Conservation (phyloP, 1,140 invertebrate species). For the Heliconius congener region DNA sequence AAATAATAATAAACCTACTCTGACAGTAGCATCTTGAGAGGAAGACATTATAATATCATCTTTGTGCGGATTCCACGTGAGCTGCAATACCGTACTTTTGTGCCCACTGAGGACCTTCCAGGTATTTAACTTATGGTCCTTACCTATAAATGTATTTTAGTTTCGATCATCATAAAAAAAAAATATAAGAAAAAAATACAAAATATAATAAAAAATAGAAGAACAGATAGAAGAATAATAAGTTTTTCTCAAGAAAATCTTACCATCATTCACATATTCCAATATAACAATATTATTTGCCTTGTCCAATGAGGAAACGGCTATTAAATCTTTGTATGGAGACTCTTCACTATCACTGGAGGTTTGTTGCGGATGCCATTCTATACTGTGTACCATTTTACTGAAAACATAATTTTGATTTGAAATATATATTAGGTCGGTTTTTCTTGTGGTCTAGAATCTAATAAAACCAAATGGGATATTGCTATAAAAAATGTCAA, state of each 20-base stretch:
- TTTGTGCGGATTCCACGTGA: slow-evolving; percentile 88
- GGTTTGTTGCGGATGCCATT: slow-evolving; percentile 88
- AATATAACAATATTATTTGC: slow-evolving; percentile 79
- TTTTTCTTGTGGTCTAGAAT: too few relatives aligned
- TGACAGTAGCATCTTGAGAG: slow-evolving; percentile 85
- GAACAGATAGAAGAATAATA: background rate
- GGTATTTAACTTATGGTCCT: slow-evolving; percentile 55
- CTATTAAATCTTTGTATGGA: slow-evolving; percentile 83
- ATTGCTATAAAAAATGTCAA: too few relatives aligned
- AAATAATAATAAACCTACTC: slow-evolving; percentile 78
- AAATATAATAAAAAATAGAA: background rate
- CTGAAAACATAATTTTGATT: slow-evolving; percentile 52
- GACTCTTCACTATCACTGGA: slow-evolving; percentile 81
- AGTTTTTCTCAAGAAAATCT: background rate
- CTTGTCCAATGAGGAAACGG: slow-evolving; percentile 82
- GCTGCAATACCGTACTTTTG: slow-evolving; percentile 80
- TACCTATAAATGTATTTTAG: slow-evolving; percentile 38
- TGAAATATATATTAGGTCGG: too few relatives aligned
- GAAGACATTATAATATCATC: slow-evolving; percentile 85
- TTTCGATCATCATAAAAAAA: too few relatives aligned
- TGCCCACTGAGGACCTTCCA: slow-evolving; percentile 84
- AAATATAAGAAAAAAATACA: too few relatives aligned
- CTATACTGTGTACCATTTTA: slow-evolving; percentile 84
- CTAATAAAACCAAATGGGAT: too few relatives aligned
- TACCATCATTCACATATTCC: slow-evolving; percentile 73